Percentiles rank a stretch among this genome's conserved stretches.
Conservation (phyloP, 1,140 invertebrate genomes). For the Armadillidium nasatum region DNA sequence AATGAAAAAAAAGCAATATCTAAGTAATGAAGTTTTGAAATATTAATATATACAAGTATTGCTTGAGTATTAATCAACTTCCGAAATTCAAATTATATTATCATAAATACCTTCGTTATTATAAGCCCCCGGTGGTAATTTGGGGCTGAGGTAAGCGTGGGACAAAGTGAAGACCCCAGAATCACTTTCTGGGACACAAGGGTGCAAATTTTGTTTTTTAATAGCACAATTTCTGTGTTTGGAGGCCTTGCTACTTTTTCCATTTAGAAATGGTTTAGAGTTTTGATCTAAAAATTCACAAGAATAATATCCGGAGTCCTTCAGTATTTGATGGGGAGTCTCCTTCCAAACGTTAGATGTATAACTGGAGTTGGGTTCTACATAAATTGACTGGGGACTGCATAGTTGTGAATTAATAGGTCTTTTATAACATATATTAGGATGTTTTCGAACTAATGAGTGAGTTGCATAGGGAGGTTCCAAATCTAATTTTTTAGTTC, state of each 20-base stretch:
- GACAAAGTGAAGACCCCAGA: slow-evolving; percentile 40
- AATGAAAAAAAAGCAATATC: too few species aligned
- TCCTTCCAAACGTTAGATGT: slow-evolving; percentile 30
- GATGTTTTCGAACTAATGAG: slow-evolving; percentile 20
- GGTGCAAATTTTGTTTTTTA: slow-evolving; percentile 25
- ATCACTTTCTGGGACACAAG: slow-evolving; percentile 33
- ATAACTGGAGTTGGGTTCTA: slow-evolving; percentile 23
- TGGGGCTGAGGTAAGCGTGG: slow-evolving; percentile 35
- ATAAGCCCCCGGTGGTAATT: slow-evolving; percentile 24
- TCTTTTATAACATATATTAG: slow-evolving; percentile 10
- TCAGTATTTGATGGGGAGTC: slow-evolving; percentile 31
- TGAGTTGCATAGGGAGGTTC: slow-evolving; percentile 25
- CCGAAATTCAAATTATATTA: slow-evolving; percentile 39
- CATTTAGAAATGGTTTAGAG: slow-evolving; percentile 26
- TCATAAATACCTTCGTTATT: slow-evolving; percentile 40
- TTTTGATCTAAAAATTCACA: slow-evolving; percentile 43
- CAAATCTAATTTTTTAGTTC: slow-evolving; percentile 19
- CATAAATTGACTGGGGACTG: slow-evolving; percentile 24
- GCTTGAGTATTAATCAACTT: too few species aligned
- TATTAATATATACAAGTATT: too few species aligned
- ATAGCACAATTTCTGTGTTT: slow-evolving; percentile 3
- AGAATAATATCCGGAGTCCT: slow-evolving; percentile 42
- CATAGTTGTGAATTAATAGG: slow-evolving; percentile 25
- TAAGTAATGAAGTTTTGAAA: too few species aligned
- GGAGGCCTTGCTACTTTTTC: slow-evolving; percentile 30